These are phyloP conservation scores for Lophotis ruficrista DNA, from an alignment of 2,113 vertebrate species.

Conservation along the genomic window DNA sequence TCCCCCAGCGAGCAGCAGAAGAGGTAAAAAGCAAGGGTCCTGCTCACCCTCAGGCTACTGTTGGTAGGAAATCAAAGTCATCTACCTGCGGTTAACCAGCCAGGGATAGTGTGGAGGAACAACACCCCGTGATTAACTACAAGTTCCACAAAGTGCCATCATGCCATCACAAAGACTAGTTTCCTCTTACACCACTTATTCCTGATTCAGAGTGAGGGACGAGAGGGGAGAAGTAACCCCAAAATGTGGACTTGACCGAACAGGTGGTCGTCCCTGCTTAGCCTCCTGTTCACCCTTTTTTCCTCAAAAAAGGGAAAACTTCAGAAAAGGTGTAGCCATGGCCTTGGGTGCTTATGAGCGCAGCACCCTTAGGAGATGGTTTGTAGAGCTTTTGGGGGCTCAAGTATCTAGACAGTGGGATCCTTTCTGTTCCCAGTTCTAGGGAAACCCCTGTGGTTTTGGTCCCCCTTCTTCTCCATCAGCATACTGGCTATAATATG, in stretches of 20 bases:
- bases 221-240: neutral
- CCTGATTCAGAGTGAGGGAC: neutral
- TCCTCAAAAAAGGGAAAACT: neutral
- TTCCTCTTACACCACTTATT: neutral
- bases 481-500: neutral
- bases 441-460: neutral
- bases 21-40: neutral
- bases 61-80: neutral
- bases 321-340: neutral
- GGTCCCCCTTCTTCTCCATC: neutral
- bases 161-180: neutral
- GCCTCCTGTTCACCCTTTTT: neutral
- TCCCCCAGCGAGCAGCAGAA: neutral
- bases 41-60: neutral
- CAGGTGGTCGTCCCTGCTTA: neutral
- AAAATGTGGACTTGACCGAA: neutral
- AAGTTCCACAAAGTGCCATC: neutral
- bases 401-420: neutral
- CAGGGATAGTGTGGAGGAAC: neutral
- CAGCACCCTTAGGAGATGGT: neutral
- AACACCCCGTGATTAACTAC: accelerated
- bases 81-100: neutral
- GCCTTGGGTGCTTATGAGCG: neutral
- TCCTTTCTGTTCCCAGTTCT: neutral
- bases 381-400: neutral